These are phyloP conservation scores for Carassius carassius DNA, from an alignment of 2,113 vertebrate genomes.

Conservation along the genomic window DNA sequence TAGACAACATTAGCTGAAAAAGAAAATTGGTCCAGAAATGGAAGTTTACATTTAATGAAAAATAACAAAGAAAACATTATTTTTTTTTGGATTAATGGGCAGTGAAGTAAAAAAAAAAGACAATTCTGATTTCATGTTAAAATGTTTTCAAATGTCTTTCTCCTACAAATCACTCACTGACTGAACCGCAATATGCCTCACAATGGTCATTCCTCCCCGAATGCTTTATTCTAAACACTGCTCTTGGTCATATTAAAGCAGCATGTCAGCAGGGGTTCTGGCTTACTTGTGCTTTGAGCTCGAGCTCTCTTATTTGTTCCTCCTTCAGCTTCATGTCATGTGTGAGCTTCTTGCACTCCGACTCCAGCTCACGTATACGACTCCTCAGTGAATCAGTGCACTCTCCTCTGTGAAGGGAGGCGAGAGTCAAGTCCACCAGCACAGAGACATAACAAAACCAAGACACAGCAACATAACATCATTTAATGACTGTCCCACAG, in stretches of 20 bases:
- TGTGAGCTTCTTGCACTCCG: slow-evolving; percentile 93
- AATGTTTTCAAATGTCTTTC: neutral
- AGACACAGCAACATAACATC: neutral
- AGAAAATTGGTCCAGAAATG: no score
- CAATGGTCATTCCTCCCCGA: neutral
- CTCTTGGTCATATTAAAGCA: neutral
- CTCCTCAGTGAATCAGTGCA: slow-evolving; percentile 88
- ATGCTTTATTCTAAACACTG: neutral
- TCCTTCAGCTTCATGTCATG: slow-evolving; percentile 94
- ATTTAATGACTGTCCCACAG: neutral
- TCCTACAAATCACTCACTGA: neutral
- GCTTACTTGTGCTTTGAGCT: slow-evolving; percentile 91
- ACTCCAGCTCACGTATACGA: slow-evolving; percentile 93
- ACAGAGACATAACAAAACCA: neutral
- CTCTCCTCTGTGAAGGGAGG: slow-evolving; percentile 82
- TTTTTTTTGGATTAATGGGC: no score
- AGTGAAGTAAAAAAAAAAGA: no score
- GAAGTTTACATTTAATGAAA: no score
- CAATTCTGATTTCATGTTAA: neutral
- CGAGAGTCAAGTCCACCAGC: neutral
- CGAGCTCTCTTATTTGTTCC: slow-evolving; percentile 92
- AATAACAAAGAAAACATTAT: no score
- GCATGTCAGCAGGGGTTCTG: neutral
- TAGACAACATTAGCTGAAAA: no score
- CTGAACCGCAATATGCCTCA: neutral